These are phyloP conservation scores for Heteromurus nitidus DNA, from an alignment of 2,888 invertebrate species.

Conservation along the genomic window DNA sequence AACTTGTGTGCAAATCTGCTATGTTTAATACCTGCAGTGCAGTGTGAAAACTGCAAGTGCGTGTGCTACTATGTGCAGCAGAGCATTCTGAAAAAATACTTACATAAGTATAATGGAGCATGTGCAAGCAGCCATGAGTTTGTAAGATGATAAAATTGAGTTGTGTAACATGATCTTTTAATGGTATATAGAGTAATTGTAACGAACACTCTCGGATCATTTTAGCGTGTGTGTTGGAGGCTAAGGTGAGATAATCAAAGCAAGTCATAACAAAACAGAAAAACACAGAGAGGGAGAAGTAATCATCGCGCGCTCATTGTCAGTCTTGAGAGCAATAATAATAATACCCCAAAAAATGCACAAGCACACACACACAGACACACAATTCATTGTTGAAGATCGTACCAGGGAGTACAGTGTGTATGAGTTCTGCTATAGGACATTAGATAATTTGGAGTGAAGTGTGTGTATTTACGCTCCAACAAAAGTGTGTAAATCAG, in stretches of 20 bases:
- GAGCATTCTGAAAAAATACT: constrained; percentile 44
- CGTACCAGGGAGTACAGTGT: constrained; percentile 53
- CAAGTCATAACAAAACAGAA: constrained; percentile 44
- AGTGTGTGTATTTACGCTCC: neutral
- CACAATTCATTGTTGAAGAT: constrained; percentile 10
- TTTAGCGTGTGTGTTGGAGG: constrained; percentile 44
- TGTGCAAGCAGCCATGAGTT: constrained; percentile 61
- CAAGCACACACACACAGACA: neutral
- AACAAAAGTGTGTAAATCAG: constrained; percentile 33
- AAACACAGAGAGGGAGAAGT: too few species aligned
- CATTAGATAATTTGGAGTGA: neutral
- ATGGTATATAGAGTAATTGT: constrained; percentile 47
- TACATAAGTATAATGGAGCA: constrained; percentile 61
- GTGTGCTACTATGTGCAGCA: constrained; percentile 58
- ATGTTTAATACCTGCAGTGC: constrained; percentile 45
- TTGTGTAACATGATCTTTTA: constrained; percentile 65
- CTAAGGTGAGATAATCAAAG: constrained; percentile 50
- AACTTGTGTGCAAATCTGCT: constrained; percentile 31
- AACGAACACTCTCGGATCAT: constrained; percentile 47
- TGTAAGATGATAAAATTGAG: constrained; percentile 60
- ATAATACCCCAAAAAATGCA: constrained; percentile 18
- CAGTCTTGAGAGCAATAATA: neutral
- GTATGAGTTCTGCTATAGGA: neutral
- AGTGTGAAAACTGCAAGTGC: constrained; percentile 32
- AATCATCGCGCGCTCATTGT: constrained; percentile 48